Evolutionary conservation across 2,113 vertebrate genomes (phyloP).

Genomic region (Prunella himalayana): DNA sequence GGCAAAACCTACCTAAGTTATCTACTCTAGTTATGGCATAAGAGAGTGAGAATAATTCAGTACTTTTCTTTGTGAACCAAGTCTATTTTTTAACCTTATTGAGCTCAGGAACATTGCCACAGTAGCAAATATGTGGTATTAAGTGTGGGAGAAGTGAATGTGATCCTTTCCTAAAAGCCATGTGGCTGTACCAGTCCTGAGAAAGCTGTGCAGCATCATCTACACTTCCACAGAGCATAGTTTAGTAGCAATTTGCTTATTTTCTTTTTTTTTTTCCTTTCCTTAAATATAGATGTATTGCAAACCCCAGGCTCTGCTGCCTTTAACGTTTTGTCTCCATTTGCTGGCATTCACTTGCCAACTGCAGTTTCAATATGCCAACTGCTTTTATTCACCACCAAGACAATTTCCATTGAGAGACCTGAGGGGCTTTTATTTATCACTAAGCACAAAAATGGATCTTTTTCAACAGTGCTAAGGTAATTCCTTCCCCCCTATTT

Average conservation of each 20-base stretch:
- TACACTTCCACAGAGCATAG: conserved; percentile 33
- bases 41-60: conserved; percentile 41
- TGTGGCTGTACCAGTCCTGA: conserved; percentile 49
- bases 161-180: conserved; percentile 43
- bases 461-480: neutral
- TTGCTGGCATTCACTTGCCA: conserved; percentile 3
- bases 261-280: neutral
- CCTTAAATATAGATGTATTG: conserved; percentile 17
- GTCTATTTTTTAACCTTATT: conserved; percentile 50
- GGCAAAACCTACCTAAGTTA: conserved; percentile 17
- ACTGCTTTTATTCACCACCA: conserved; percentile 1
- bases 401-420: conserved; percentile 40
- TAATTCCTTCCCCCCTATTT: neutral
- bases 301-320: conserved; percentile 35
- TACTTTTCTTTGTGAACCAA: conserved; percentile 53
- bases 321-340: neutral
- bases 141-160: conserved; percentile 53
- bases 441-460: conserved; percentile 22
- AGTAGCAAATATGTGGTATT: conserved; percentile 26
- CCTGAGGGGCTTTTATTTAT: conserved; percentile 52
- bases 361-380: conserved; percentile 2
- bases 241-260: neutral
- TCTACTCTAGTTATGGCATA: conserved; percentile 18
- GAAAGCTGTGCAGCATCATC: conserved; percentile 44
- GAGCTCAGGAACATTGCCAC: conserved; percentile 59